Base-by-base conservation (phyloP, 2,888 invertebrate genomes). In the Penaeus monodon region DNA sequence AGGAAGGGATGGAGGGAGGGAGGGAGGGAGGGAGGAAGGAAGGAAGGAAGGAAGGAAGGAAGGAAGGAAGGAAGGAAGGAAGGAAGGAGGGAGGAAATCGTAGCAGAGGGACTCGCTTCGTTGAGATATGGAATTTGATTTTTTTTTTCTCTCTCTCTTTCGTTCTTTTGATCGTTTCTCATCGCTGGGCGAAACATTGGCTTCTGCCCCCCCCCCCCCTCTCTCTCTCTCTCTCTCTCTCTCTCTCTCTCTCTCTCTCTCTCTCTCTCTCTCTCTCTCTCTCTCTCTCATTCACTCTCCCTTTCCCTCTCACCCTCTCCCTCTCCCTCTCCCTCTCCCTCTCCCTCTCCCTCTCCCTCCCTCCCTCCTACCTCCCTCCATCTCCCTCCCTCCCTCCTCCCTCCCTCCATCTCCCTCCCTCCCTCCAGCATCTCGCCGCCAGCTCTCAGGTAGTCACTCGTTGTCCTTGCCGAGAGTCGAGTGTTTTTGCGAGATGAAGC, bases 311-410 rank as follows among this genome's bases (percentile, higher is more conserved):
- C 33, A 6, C 33, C 33, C 33, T 4, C 74, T 44, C 74, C 20
- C 74, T 74, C 74, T 20, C 74, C 44, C 74, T 33, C 74, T 74
- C 74, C 17, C 74, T 74, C 38, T 8, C 74, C 38, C 74, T 8
- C 74, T 74, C 74, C 1, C 74, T 17, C 74, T 38, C 74, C 17
- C 74, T 38, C 74, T 33, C 74, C 17, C 74, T 74, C 74, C 20
- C 74, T 33, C 74, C 10, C 38, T 17, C 44, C n/a, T n/a, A n/a
- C n/a, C n/a, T 38, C 74, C 0, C 74, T 12, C 38, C 17, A 4
- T 38, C 33, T 38, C 33, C 6, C 33, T 38, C 33, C 4, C 2
- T 38, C 33, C 4, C 33, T 38, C 33, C 33, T 3, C 33, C 6
- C 33, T 4, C 33, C 4, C 33, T 4, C 33, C 4, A 3, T 38